A percentile compares a stretch with the other conserved stretches of the same genome.
Conservation (phyloP, 2,888 invertebrate genomes). For the Cantharis rufa region DNA sequence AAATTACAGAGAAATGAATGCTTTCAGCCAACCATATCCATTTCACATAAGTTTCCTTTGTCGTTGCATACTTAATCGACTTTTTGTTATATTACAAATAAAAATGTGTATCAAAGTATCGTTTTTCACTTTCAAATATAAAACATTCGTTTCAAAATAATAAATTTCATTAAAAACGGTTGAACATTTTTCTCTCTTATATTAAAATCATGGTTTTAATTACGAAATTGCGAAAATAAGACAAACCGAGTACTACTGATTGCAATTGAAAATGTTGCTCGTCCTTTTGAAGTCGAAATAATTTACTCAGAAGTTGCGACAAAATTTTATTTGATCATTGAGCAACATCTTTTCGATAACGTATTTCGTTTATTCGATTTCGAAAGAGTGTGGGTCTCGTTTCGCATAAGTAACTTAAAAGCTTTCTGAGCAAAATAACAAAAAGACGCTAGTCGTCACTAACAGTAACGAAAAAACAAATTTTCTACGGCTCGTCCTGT, state of each 20-base stretch:
- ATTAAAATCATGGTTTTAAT: not conserved
- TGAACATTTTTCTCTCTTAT: not conserved
- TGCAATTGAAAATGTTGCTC: not conserved
- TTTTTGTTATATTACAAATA: not conserved
- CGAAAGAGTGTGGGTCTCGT: too few species aligned
- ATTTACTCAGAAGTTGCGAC: too few species aligned
- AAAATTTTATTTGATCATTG: not conserved
- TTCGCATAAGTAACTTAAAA: too few species aligned
- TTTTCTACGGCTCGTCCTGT: too few species aligned
- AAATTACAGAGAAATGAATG: constrained; percentile 9
- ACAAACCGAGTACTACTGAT: not conserved
- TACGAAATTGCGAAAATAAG: not conserved
- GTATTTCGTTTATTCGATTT: too few species aligned
- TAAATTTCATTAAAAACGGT: not conserved
- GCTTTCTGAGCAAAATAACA: too few species aligned
- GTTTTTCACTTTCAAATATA: not conserved
- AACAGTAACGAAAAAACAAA: too few species aligned
- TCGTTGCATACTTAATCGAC: not conserved
- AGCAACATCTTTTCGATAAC: too few species aligned
- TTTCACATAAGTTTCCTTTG: constrained; percentile 11
- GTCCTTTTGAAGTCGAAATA: not conserved
- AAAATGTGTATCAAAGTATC: not conserved
- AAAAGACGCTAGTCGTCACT: too few species aligned
- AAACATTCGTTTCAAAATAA: not conserved
- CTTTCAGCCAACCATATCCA: constrained; percentile 9